Percentiles rank a stretch among this genome's conserved stretches.
These are phyloP conservation scores for Leptinotarsa defecta DNA, from an alignment of 1,140 invertebrate genomes.

Conservation along the genomic window DNA sequence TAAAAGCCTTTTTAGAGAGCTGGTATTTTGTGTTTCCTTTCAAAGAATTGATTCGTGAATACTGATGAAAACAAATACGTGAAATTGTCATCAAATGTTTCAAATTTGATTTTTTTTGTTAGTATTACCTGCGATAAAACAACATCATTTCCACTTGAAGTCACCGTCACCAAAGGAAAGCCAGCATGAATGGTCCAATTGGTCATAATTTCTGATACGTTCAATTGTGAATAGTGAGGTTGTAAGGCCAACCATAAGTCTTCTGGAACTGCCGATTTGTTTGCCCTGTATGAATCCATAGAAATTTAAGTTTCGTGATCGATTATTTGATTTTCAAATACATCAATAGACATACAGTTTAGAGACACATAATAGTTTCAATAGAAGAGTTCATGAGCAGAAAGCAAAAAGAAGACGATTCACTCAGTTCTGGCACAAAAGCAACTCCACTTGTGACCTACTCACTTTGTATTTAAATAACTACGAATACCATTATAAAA, in stretches of 20 bases:
- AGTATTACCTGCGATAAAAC: conserved; percentile 34
- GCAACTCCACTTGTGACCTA: conserved; percentile 21
- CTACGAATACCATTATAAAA: conserved; percentile 65
- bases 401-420: not conserved
- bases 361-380: too few species aligned
- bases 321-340: too few species aligned
- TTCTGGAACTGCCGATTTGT: conserved; percentile 52
- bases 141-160: conserved; percentile 27
- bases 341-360: too few species aligned
- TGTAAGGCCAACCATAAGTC: conserved; percentile 53
- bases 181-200: conserved; percentile 68
- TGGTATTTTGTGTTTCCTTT: too few species aligned
- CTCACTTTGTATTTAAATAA: conserved; percentile 61
- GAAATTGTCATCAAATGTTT: too few species aligned
- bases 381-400: not conserved
- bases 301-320: not conserved
- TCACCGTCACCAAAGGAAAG: conserved; percentile 64
- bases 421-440: not conserved
- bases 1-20: too few species aligned
- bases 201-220: conserved; percentile 49
- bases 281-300: conserved; percentile 58
- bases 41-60: too few species aligned
- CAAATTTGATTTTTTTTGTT: too few species aligned
- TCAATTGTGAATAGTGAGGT: conserved; percentile 30
- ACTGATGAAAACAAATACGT: too few species aligned